A percentile compares a stretch with the other conserved stretches of the same genome.
phyloP scores from a whole-genome alignment of 2,888 invertebrate genomes.

The Archips crataeganus region DNA sequence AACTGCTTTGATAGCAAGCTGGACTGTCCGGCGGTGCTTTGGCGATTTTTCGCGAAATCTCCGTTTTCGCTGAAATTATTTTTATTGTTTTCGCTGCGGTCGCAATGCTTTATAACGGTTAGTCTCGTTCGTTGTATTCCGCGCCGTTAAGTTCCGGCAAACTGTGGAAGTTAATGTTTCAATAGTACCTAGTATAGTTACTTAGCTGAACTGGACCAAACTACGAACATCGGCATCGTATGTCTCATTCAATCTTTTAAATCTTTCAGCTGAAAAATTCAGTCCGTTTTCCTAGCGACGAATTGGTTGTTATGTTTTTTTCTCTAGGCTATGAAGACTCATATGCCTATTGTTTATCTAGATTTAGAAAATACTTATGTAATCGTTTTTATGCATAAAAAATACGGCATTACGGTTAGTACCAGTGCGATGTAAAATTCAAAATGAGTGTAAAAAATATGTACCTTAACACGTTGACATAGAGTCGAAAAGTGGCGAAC shows the following conservation, averaged over 20 bases:
- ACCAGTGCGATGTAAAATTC: too few relatives aligned
- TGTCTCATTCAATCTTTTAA: constrained; percentile 28
- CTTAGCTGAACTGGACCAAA: constrained; percentile 29
- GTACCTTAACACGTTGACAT: too few relatives aligned
- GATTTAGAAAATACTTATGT: too few relatives aligned
- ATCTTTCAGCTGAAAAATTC: neutral
- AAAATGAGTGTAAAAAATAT: too few relatives aligned
- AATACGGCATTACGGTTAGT: too few relatives aligned
- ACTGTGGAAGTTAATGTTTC: constrained; percentile 22
- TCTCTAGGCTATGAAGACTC: too few relatives aligned
- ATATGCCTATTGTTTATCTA: too few relatives aligned
- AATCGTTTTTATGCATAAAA: too few relatives aligned
- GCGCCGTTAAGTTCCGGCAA: constrained; percentile 34
- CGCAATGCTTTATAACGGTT: constrained; percentile 47
- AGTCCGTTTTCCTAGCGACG: neutral
- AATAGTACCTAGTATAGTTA: constrained; percentile 26
- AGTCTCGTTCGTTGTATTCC: constrained; percentile 41
- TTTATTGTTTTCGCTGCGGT: constrained; percentile 66
- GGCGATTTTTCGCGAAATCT: constrained; percentile 74
- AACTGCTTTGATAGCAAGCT: constrained; percentile 70
- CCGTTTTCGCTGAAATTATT: constrained; percentile 73
- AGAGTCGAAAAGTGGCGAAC: too few relatives aligned
- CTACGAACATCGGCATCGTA: constrained; percentile 20
- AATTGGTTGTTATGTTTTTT: too few relatives aligned
- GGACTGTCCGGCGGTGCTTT: constrained; percentile 66